These are phyloP conservation scores for Sinopyrophorus schimmeli DNA, from an alignment of 2,888 invertebrate genomes.

Conservation along the genomic window DNA sequence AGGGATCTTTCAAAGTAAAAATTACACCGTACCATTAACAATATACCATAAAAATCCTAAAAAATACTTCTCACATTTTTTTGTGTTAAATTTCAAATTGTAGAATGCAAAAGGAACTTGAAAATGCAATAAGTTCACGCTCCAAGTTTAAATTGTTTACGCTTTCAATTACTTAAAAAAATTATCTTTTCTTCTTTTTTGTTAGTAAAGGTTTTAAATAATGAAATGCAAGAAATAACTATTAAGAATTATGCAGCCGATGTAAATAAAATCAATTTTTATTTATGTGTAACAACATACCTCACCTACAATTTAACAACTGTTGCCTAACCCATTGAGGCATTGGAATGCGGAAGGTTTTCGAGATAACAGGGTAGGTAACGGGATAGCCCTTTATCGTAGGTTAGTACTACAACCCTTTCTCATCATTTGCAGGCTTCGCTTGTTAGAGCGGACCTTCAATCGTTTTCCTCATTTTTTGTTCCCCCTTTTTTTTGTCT, in stretches of 20 bases:
- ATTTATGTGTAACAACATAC: conserved; percentile 22
- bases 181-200: too few relatives aligned
- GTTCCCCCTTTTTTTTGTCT: conserved; percentile 37
- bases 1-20: conserved; percentile 36
- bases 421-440: conserved; percentile 32
- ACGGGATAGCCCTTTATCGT: conserved; percentile 44
- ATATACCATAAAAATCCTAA: not conserved
- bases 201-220: conserved; percentile 1
- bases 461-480: conserved; percentile 44
- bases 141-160: too few relatives aligned
- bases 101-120: not conserved
- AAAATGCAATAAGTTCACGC: too few relatives aligned
- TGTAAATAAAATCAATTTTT: conserved; percentile 19
- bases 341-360: conserved; percentile 48
- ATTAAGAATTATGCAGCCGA: conserved; percentile 19
- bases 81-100: not conserved
- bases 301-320: conserved; percentile 31
- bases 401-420: conserved; percentile 47
- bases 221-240: too few relatives aligned
- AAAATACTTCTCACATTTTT: not conserved
- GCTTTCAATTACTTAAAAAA: too few relatives aligned
- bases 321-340: conserved; percentile 35
- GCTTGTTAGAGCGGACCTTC: conserved; percentile 40
- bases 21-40: not conserved
- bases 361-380: conserved; percentile 42